Conservation (phyloP, 2,113 vertebrate species). For the Anolis sagrei region DNA sequence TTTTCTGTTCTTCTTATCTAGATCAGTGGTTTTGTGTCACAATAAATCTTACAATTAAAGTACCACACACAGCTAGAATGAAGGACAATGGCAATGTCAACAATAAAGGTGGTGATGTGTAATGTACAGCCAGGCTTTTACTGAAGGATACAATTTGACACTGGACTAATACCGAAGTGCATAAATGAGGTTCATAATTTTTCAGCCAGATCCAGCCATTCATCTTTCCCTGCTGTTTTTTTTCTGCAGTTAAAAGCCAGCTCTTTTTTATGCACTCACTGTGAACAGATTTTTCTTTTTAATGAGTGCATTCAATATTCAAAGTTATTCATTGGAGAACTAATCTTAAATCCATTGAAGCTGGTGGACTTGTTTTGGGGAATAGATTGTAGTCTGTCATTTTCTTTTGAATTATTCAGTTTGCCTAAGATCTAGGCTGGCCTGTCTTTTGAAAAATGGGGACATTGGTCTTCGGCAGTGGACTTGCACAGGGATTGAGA, state of each 20-base stretch:
- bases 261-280: background rate
- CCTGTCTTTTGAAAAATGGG: background rate
- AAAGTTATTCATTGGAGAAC: conserved; percentile 11
- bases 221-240: background rate
- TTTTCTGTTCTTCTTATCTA: background rate
- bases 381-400: background rate
- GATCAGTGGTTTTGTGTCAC: conserved; percentile 19
- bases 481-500: background rate
- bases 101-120: background rate
- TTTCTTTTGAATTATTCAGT: background rate
- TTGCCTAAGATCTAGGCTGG: background rate
- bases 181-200: background rate
- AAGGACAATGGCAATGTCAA: background rate
- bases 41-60: conserved; percentile 14
- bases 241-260: background rate
- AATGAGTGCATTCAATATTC: background rate
- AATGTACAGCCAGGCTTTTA: conserved; percentile 6
- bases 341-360: background rate
- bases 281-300: background rate
- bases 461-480: background rate
- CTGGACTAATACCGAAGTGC: background rate
- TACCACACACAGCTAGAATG: background rate
- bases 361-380: background rate
- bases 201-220: background rate
- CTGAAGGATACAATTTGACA: conserved; percentile 20